Evolutionary conservation across 2,113 vertebrate genomes (phyloP), one percentile per base, ranked within the genome.

Genomic region (Microcebus murinus): DNA sequence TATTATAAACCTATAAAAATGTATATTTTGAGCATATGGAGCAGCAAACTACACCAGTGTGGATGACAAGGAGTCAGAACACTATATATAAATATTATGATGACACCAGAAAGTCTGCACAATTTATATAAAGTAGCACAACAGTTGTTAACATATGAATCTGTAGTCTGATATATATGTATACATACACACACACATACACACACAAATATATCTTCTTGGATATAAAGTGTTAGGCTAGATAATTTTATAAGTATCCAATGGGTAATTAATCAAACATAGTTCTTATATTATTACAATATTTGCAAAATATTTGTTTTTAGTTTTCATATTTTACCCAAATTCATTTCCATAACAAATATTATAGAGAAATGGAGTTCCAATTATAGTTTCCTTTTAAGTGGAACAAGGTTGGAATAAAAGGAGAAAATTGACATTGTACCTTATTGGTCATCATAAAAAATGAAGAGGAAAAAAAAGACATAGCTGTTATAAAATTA

Each of bases 11-110:
- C 94, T 98, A 97, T 97, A 96, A 98, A 96, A 98, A 98, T 97
- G 94, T 98, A 97, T 96, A 92, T 97, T 98, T 98, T 97, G 95
- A 98, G 97, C 98, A 98, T 98, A 98, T 98, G 97, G 98, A 87
- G 59, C 55, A 85, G 80, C 97, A 98, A 98, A 98, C 94, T 80
- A 87, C 61, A 93, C 94, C 96, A 93, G 76, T 97, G 34, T 95
- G 92, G 59, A 95, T 84, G 96, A 98, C 95, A 91, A 98, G 52
- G 87, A 97, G 73, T 98, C 96, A 97, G 97, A 97, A 95, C 96
- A 97, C 20, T 42, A 31, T 73, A 97, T 92, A 71, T 98, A 96
- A 98, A 97, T 98, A 98, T 97, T 96, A 90, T 92, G 96, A 96
- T 96, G 96, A 96, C 94, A 98, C 97, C 89, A 96, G 96, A 83